Evolutionary conservation across 2,113 vertebrate genomes (phyloP), one percentile per base, ranked within the genome.

Genomic region (Rhegmatorhina hoffmannsi): DNA sequence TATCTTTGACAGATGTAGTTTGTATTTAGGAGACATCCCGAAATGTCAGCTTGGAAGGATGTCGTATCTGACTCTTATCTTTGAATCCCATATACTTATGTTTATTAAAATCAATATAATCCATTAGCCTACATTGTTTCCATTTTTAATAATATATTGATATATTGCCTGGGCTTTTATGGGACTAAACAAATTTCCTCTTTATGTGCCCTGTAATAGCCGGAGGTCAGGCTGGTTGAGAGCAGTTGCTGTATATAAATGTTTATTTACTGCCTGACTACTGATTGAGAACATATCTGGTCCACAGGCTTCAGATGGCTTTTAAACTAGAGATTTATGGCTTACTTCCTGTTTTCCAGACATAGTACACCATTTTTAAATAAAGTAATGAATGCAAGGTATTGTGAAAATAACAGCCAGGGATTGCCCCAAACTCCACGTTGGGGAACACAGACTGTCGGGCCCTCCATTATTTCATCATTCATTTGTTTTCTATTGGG

Each of bases 171-270:
- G 97, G 94, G 97, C 98, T 98, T 98, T 98, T 98, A 98, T 64
- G 97, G 97, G 97, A 97, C 98, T 98, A 98, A 98, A 98, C 98
- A 98, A 98, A 98, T 98, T 98, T 98, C 98, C 98, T 98, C 97
- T 97, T 97, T 96, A 93, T 76, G 92, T 97, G 97, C 97, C 97
- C 97, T 97, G 95, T 95, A 97, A 97, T 95, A 96, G 98, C 97
- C 96, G 67, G 95, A 97, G 98, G 98, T 97, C 98, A 97, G 97
- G 94, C 96, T 94, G 97, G 93, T 97, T 95, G 96, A 97, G 96
- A 93, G 95, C 97, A 96, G 97, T 97, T 95, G 93, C 92, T 97
- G 97, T 98, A 96, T 98, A 97, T 97, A 97, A 98, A 97, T 98
- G 98, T 98, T 98, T 98, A 98, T 98, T 98, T 98, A 98, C 98